Percentiles rank a stretch among this genome's conserved stretches.
Conservation (phyloP, 2,113 vertebrate species). For the Shinisaurus crocodilurus region DNA sequence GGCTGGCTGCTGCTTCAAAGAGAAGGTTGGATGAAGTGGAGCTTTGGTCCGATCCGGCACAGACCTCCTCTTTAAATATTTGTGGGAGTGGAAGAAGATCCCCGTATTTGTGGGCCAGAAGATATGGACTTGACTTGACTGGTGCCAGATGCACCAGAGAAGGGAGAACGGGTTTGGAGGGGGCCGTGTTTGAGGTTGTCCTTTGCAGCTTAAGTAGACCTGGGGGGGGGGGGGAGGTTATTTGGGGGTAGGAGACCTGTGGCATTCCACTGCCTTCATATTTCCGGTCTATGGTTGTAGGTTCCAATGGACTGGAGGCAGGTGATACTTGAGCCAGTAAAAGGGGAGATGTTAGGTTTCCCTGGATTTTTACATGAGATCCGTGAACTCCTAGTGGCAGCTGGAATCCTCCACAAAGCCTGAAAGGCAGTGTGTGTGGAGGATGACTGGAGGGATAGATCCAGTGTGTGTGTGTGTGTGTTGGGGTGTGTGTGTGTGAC, state of each 20-base stretch:
- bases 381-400: background rate
- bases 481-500: background rate
- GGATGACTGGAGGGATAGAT: background rate
- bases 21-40: background rate
- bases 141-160: background rate
- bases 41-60: background rate
- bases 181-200: background rate
- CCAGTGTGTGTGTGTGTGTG: background rate
- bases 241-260: no score
- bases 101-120: background rate
- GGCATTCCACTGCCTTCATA: no score
- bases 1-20: background rate
- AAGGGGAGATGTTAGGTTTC: background rate
- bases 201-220: background rate
- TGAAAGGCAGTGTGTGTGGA: no score
- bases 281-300: background rate
- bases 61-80: background rate
- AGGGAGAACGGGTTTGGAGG: background rate
- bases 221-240: background rate
- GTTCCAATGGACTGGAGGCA: background rate
- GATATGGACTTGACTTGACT: no score
- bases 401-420: background rate
- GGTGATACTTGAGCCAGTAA: background rate
- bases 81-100: background rate
- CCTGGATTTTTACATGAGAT: background rate